Conservation (phyloP, 1,140 invertebrate genomes). For the Pseudomyrmex dendroicus region DNA sequence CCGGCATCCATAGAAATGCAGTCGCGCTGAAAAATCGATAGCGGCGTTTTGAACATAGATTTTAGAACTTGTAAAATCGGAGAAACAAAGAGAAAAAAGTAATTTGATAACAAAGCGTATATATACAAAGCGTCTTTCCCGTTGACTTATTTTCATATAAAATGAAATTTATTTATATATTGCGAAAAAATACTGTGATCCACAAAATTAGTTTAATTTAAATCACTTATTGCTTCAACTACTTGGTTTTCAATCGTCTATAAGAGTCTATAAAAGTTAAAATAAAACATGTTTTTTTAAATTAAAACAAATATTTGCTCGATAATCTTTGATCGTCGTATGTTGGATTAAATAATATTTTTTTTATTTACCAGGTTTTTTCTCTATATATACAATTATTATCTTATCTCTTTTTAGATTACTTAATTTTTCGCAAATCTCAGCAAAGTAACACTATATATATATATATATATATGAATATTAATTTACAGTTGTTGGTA, state of each 20-base stretch:
- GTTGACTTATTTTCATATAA: no score
- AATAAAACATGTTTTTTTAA: no score
- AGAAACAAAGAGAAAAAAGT: not conserved
- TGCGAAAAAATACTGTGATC: not conserved
- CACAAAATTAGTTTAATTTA: not conserved
- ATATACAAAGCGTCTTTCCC: no score
- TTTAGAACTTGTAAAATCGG: not conserved
- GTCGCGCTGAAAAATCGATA: conserved; percentile 46
- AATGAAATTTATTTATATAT: not conserved
- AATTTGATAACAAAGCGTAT: no score
- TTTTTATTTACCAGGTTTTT: no score
- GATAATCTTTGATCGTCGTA: no score
- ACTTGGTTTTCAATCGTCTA: no score
- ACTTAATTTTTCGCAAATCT: not conserved
- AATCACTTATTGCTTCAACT: no score
- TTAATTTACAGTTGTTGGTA: conserved; percentile 91
- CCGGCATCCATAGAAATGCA: conserved; percentile 64
- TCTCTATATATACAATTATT: no score
- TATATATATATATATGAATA: not conserved
- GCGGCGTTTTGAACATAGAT: conserved; percentile 16
- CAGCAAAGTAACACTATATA: not conserved
- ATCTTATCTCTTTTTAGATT: not conserved
- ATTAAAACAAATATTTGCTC: no score
- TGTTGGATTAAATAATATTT: no score
- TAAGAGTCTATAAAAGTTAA: no score